Conservation (phyloP, 2,888 invertebrate species). For the Fragum fragum region DNA sequence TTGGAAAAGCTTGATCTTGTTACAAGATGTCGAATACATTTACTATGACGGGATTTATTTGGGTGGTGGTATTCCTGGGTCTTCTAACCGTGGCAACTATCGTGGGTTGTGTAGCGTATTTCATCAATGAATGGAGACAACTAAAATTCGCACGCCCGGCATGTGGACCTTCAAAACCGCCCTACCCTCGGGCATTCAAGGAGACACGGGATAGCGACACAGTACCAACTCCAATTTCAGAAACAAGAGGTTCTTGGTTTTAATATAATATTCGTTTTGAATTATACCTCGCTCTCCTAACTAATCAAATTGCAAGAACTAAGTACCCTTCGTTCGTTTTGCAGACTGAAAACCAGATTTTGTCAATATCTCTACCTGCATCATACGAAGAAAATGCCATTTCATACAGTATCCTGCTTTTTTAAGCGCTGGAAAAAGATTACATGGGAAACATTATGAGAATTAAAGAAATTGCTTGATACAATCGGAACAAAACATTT, state of each 20-base stretch:
- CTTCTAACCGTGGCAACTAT: neutral
- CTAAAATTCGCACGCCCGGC: neutral
- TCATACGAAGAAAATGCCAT: no score
- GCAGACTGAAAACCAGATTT: no score
- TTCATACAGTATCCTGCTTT: no score
- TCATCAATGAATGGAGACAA: neutral
- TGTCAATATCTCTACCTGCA: no score
- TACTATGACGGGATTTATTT: slow-evolving; percentile 6
- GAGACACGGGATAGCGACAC: neutral
- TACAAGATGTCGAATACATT: slow-evolving; percentile 2
- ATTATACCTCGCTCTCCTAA: no score
- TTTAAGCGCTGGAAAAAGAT: no score
- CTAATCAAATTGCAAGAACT: neutral
- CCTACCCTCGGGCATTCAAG: neutral
- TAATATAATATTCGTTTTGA: no score
- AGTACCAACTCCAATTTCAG: neutral
- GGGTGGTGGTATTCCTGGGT: neutral
- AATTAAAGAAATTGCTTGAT: no score
- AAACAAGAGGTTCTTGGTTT: no score
- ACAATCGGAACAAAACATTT: no score
- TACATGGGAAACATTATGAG: no score
- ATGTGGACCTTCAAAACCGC: slow-evolving; percentile 14
- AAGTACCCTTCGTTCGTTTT: neutral
- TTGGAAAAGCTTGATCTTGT: neutral
- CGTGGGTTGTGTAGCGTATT: neutral